Conservation (phyloP, 2,888 invertebrate species). For the Pachydiplax longipennis region DNA sequence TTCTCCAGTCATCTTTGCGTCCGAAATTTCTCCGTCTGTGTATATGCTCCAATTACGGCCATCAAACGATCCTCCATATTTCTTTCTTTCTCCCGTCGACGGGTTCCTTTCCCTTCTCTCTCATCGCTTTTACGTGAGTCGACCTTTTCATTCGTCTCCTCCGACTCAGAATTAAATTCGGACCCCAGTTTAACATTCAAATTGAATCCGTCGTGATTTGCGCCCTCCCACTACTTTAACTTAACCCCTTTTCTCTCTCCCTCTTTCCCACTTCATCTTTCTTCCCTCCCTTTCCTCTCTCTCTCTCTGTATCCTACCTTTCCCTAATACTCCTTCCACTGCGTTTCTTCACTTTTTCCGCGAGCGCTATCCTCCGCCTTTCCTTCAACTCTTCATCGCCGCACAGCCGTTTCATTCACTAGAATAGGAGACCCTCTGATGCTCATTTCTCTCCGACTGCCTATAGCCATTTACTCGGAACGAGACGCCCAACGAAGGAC, state of each 20-base stretch:
- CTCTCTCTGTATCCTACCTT: background rate
- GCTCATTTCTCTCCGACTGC: background rate
- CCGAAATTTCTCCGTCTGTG: background rate
- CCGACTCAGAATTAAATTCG: background rate
- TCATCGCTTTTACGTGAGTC: background rate
- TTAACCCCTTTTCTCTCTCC: background rate
- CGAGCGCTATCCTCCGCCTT: background rate
- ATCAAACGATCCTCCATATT: background rate
- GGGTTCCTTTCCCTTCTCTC: background rate
- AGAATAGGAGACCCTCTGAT: background rate
- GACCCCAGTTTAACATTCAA: constrained; percentile 50
- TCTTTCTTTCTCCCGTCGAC: background rate
- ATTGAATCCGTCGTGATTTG: constrained; percentile 50
- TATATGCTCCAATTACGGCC: background rate
- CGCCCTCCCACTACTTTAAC: constrained; percentile 30
- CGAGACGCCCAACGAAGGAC: background rate
- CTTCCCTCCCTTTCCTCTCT: background rate
- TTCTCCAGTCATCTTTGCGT: background rate
- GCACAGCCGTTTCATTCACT: background rate
- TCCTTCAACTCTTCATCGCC: background rate
- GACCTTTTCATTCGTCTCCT: background rate
- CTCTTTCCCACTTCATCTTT: background rate
- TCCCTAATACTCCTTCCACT: background rate
- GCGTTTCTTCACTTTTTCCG: too few species aligned
- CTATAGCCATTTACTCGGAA: background rate